Evolutionary conservation across 1,140 invertebrate genomes (phyloP).

Genomic region (Linepithema humile): DNA sequence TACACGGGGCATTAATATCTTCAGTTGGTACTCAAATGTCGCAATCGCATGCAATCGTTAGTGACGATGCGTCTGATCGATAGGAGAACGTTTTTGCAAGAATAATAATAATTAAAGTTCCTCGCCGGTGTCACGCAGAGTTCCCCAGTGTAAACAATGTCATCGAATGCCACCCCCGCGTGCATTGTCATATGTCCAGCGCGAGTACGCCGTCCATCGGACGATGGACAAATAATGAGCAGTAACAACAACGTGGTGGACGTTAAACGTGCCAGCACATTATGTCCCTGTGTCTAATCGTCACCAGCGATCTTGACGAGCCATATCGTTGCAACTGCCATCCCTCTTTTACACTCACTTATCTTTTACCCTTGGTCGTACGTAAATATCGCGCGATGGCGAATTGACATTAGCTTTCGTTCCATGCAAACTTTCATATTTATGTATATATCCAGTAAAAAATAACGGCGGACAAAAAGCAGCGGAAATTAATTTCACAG

Average conservation of each 20-base stretch:
- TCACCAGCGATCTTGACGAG: conserved; percentile 50
- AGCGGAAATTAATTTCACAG: neutral
- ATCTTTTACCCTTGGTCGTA: conserved; percentile 47
- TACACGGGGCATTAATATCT: neutral
- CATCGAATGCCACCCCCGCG: conserved; percentile 16
- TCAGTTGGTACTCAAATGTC: neutral
- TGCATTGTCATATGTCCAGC: conserved; percentile 7
- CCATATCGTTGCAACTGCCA: conserved; percentile 45
- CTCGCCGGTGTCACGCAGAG: conserved; percentile 9
- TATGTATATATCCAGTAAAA: neutral
- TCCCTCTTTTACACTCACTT: conserved; percentile 45
- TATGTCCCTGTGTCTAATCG: conserved; percentile 50
- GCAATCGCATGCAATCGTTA: neutral
- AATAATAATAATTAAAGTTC: conserved; percentile 64
- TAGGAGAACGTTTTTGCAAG: neutral
- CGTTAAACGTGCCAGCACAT: conserved; percentile 44
- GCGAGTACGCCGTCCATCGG: neutral
- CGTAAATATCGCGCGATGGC: conserved; percentile 1
- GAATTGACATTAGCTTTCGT: neutral
- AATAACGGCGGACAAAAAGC: neutral
- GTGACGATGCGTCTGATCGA: conserved; percentile 35
- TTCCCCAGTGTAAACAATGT: conserved; percentile 61
- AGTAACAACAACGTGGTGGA: conserved; percentile 62
- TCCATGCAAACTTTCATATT: neutral
- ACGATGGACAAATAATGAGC: conserved; percentile 70